Base-by-base conservation (phyloP, 2,797 vertebrate genomes). In the Megalops cyprinoides region DNA sequence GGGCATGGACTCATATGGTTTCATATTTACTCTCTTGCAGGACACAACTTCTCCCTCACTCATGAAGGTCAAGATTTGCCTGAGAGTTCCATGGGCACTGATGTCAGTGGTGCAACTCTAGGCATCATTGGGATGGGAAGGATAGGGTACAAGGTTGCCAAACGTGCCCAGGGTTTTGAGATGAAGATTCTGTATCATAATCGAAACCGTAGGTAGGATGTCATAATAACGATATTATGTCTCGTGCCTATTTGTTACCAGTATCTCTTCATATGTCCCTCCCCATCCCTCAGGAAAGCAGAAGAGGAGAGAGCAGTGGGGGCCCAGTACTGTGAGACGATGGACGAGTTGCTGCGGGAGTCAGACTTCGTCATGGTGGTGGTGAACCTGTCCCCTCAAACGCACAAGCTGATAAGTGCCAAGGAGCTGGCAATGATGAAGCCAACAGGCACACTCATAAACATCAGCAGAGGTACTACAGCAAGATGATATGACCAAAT, bases 121-220 rank as follows among this genome's bases (percentile, higher is more conserved):
- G 96, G 96, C 0, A 95, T 96, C 0, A 55, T 96, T 1, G 95
- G 95, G 79, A 94, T 96, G 95, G 95, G 95, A 5, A 76, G 84
- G 31, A 94, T 96, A 51, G 95, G 94, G 55, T 95, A 92, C 77
- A 95, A 93, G 79, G 84, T 96, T 23, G 95, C 94, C 0, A 82
- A 92, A 86, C 90, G 93, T 86, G 94, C 94, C 42, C 90, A 82
- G 87, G 91, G 87, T 20, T 96, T 96, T 88, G 93, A 96, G 7
- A 96, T 96, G 95, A 94, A 93, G 80, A 93, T 97, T 87, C 83
- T 95, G 74, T 96, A 96, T 87, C 92, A 95, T 84, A 96, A 94
- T 78, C 91, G 95, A 84, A 93, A 82, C 51, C 89, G 42, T 83
- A 95, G 94, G 95, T 96, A 90, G 90, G 85, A 28, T 69, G 34